Percentiles rank a stretch among this genome's conserved stretches.
phyloP scores from a whole-genome alignment of 1,140 invertebrate genomes.

The Halyomorpha halys region DNA sequence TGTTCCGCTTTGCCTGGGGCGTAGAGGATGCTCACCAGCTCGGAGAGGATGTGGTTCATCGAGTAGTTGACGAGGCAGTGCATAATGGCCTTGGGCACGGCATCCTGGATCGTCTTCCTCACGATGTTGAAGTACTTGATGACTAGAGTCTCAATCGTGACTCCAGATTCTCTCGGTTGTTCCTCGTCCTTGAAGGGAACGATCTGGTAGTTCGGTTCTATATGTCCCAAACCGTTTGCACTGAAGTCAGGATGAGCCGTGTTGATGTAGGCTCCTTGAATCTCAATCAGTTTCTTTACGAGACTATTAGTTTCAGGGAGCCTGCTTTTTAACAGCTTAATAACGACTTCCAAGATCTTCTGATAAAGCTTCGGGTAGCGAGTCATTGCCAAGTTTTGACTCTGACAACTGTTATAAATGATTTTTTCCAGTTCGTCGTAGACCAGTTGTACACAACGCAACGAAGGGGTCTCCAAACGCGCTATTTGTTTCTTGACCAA shows the following conservation, averaged over 20 bases:
- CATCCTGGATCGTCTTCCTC: slow-evolving; percentile 29
- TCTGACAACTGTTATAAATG: slow-evolving; percentile 56
- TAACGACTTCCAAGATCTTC: slow-evolving; percentile 57
- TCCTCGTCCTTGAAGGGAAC: not conserved
- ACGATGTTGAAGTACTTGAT: slow-evolving; percentile 30
- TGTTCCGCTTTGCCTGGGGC: slow-evolving; percentile 7
- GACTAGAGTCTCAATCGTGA: slow-evolving; percentile 28
- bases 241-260: slow-evolving; percentile 56
- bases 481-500: slow-evolving; percentile 61
- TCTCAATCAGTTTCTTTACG: slow-evolving; percentile 53
- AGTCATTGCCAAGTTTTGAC: slow-evolving; percentile 44
- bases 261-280: slow-evolving; percentile 63
- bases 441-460: slow-evolving; percentile 58
- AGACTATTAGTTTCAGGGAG: slow-evolving; percentile 55
- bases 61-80: slow-evolving; percentile 30
- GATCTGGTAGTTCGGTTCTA: not conserved
- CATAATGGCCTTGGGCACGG: slow-evolving; percentile 32
- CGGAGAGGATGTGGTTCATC: slow-evolving; percentile 25
- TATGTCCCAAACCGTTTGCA: not conserved
- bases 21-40: slow-evolving; percentile 28
- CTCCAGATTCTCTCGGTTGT: slow-evolving; percentile 9
- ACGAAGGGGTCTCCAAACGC: slow-evolving; percentile 55
- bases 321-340: slow-evolving; percentile 46
- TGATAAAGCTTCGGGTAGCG: slow-evolving; percentile 60
- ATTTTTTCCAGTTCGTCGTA: slow-evolving; percentile 66